Percentiles rank a stretch among this genome's conserved stretches.
phyloP scores from a whole-genome alignment of 1,140 invertebrate species.

The Cyclina sinensis region DNA sequence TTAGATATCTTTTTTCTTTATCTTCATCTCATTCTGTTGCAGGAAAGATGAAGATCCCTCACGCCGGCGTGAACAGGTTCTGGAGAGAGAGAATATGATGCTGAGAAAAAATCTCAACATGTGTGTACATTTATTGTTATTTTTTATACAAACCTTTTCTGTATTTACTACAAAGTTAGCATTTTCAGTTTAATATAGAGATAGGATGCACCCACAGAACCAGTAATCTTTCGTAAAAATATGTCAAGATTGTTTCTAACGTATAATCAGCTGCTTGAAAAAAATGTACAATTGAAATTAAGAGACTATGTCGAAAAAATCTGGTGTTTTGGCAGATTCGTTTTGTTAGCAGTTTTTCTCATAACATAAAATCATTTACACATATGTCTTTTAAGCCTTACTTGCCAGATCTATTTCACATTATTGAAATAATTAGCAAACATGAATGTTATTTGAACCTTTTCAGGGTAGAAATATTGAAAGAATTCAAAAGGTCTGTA shows the following conservation, averaged over 20 bases:
- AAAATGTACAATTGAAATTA: not conserved
- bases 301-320: not conserved
- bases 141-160: not conserved
- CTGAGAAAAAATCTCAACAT: slow-evolving; percentile 7
- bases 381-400: not conserved
- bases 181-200: no score
- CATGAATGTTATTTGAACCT: no score
- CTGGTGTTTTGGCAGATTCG: not conserved
- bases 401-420: not conserved
- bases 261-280: no score
- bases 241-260: no score
- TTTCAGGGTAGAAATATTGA: slow-evolving; percentile 20
- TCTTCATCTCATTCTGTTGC: no score
- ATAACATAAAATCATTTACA: not conserved
- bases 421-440: not conserved
- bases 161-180: not conserved
- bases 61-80: not conserved
- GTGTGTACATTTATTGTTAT: not conserved
- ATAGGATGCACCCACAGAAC: no score
- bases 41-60: not conserved
- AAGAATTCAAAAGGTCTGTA: slow-evolving; percentile 18
- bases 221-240: no score
- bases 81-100: slow-evolving; percentile 32
- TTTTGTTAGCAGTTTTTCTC: not conserved
- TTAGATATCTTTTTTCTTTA: no score